Evolutionary conservation across 2,888 invertebrate species (phyloP).

Genomic region (Latrodectus elegans): DNA sequence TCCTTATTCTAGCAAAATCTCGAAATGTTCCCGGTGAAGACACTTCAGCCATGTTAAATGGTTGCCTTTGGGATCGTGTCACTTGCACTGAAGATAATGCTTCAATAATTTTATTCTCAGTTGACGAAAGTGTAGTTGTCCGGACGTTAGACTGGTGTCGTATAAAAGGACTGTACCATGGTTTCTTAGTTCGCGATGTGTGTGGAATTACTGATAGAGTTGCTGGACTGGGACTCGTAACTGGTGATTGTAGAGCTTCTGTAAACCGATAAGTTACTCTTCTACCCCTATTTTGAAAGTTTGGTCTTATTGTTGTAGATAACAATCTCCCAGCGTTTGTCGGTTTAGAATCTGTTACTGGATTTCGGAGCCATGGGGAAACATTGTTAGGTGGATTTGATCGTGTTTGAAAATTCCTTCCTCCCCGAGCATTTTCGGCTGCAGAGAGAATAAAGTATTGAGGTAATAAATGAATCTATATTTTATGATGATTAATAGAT

Average conservation of each 20-base stretch:
- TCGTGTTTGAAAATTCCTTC: no score
- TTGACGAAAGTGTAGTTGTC: background rate
- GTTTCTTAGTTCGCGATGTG: background rate
- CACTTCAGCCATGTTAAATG: background rate
- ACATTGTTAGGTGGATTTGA: no score
- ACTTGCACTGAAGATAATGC: background rate
- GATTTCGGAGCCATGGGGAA: no score
- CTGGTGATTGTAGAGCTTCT: background rate
- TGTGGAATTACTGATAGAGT: background rate
- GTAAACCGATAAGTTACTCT: background rate
- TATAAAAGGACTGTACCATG: constrained; percentile 34
- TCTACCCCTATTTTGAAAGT: constrained; percentile 7
- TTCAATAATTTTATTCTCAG: background rate
- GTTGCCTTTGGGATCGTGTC: background rate
- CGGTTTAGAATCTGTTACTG: no score
- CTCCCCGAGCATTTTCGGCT: no score
- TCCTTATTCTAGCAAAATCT: background rate
- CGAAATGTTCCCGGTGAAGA: background rate
- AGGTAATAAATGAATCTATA: no score
- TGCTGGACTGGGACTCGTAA: background rate
- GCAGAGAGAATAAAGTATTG: no score
- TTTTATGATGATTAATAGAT: no score
- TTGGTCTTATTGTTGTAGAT: background rate
- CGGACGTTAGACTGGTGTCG: constrained; percentile 42
- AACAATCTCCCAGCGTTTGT: no score